These are phyloP conservation scores for Channa argus DNA, from an alignment of 2,113 vertebrate genomes.

Conservation along the genomic window DNA sequence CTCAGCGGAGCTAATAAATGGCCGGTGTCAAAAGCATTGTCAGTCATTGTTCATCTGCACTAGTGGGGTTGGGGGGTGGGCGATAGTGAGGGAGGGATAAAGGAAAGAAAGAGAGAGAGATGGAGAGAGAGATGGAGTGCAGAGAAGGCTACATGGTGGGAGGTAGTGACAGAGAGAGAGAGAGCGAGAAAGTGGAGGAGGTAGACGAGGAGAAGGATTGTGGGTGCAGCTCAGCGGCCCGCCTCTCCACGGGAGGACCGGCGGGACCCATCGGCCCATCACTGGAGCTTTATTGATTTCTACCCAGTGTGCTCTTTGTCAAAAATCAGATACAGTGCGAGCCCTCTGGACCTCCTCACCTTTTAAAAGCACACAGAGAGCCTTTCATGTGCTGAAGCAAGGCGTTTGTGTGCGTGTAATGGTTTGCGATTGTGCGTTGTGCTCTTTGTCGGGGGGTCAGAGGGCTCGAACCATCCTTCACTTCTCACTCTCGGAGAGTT, in stretches of 20 bases:
- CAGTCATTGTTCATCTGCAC: constrained; percentile 93
- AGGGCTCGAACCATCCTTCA: constrained; percentile 47
- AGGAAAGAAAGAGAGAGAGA: not conserved
- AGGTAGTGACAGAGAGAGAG: constrained; percentile 40
- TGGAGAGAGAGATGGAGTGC: not conserved
- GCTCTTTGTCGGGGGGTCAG: constrained; percentile 77
- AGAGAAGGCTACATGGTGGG: constrained; percentile 18
- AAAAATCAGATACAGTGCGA: constrained; percentile 98
- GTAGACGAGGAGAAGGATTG: constrained; percentile 48
- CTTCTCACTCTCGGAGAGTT: too few relatives aligned
- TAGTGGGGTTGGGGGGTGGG: constrained; percentile 33
- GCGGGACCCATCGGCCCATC: constrained; percentile 71
- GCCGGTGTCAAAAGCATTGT: constrained; percentile 93
- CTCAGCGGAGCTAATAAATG: constrained; percentile 93
- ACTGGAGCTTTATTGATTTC: constrained; percentile 95
- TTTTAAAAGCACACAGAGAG: constrained; percentile 95
- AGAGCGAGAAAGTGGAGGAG: constrained; percentile 39
- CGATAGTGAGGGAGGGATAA: not conserved
- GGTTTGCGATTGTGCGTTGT: constrained; percentile 60
- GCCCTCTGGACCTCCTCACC: constrained; percentile 97
- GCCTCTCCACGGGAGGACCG: constrained; percentile 82
- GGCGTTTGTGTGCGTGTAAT: constrained; percentile 62
- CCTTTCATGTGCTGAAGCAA: constrained; percentile 82
- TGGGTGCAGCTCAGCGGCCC: constrained; percentile 86
- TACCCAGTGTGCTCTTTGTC: constrained; percentile 97